Base-by-base conservation (phyloP, 2,888 invertebrate species). In the Cabera pusaria region DNA sequence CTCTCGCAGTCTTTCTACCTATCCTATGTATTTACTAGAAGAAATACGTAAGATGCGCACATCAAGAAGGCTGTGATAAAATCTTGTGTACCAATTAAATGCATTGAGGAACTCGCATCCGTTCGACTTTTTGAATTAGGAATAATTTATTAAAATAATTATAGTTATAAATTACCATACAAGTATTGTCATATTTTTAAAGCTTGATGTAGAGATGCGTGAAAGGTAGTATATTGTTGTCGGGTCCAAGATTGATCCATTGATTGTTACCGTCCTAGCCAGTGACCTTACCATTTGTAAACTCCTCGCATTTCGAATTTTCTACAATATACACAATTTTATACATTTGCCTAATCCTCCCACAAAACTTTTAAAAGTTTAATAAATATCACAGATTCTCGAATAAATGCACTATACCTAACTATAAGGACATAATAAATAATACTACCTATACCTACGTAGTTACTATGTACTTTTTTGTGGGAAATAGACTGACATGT, bases 41-140 rank as follows among this genome's bases (percentile, higher is more conserved):
- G 34, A 42, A 58, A 62, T 56, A 64, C 53, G 52, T 48, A 57
- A 60, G 54, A 71, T 60, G 69, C 79, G 83, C 84, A 84, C 85
- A 87, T 85, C 81, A 82, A 73, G 56, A 67, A 65, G 87, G 87
- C 87, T 87, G 87, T 87, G 87, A 88, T 84, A 84, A 70, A 63
- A 66, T 62, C 64, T 59, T 70, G 69, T 74, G 69, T 75, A 44
- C 36, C 21, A 34, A 17, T 34, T 16, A 44, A 36, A 56, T 52
- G 52, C 50, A 49, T 56, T 48, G 43, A 28, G 47, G 58, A 76
- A 71, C 75, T 79, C 69, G 69, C 66, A 66, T 78, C 74, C 70
- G 67, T 66, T 64, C 66, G 62, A 64, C 64, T 67, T 70, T 73
- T 67, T 59, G 66, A 32, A 44, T 49, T 54, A 51, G 34, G 29